Base-by-base conservation (phyloP, 2,113 vertebrate genomes). In the cattle (Bos taurus) region DNA sequence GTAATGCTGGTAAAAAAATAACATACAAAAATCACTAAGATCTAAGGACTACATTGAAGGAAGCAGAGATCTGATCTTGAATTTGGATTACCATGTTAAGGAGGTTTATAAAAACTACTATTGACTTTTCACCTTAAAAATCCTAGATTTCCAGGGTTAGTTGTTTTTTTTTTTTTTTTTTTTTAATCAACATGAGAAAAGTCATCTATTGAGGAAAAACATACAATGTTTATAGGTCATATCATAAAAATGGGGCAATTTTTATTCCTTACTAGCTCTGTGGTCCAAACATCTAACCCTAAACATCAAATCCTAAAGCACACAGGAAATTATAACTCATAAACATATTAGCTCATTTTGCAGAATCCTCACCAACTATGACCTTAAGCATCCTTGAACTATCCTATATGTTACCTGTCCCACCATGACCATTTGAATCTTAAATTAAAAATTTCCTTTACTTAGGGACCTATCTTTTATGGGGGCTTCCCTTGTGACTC, bases 71-170 rank as follows among this genome's bases (percentile, higher is more conserved):
- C 25, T 25, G 33, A 60, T 71, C 85, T 71, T 62, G 21, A 50
- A n/a, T 48, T 77, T 86, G 48, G 0, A 88, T n/a, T 48, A 50
- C 43, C 16, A 59, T 5, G 14, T 43, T 90, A 74, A 83, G 40
- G 82, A 88, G 36, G 74, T 30, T 83, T 91, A 64, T 40, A 56
- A 50, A 91, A 97, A 67, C 9, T 23, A 80, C 12, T 56, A 43
- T 3, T 95, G n/a, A 80, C n/a, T 91, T 97, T 50, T 54, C n/a
- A 92, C 28, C 60, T 97, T 90, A 88, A 91, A 84, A 96, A 85
- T 25, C 59, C 48, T 95, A 48, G 48, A 94, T 90, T 86, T 94
- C 88, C 54, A 95, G 92, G 28, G 19, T 40, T 89, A 95, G 93
- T 10, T 62, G 93, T 9, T 30, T 5, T 59, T 26, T 78, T 90